These are phyloP conservation scores for Neogale vison DNA, from an alignment of 2,113 vertebrate species.

Conservation along the genomic window DNA sequence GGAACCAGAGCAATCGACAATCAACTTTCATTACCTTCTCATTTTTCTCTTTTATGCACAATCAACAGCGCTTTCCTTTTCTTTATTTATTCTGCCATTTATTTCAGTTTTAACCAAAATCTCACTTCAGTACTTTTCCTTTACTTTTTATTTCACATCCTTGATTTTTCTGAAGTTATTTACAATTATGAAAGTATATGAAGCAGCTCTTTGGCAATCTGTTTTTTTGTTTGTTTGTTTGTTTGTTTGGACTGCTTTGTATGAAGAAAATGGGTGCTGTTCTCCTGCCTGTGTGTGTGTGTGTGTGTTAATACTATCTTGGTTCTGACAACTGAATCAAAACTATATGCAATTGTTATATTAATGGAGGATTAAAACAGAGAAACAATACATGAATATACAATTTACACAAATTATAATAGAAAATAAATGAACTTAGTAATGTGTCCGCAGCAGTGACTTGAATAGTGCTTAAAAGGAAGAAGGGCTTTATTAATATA, in stretches of 20 bases:
- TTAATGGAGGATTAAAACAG: neutral
- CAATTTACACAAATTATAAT: neutral
- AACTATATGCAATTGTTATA: neutral
- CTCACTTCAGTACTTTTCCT: neutral
- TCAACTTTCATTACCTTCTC: constrained; percentile 60
- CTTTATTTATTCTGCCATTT: constrained; percentile 65
- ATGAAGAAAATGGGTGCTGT: neutral
- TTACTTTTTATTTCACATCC: constrained; percentile 51
- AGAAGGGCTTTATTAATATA: neutral
- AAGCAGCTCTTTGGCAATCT: neutral
- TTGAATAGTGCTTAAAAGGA: neutral
- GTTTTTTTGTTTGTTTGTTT: neutral
- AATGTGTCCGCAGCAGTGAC: neutral
- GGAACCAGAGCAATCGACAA: constrained; percentile 31
- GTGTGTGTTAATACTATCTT: neutral
- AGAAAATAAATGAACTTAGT: neutral
- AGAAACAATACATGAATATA: neutral
- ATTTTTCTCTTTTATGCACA: constrained; percentile 74
- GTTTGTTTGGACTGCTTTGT: neutral
- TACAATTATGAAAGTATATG: neutral
- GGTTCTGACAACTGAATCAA: neutral
- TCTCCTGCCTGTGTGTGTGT: neutral
- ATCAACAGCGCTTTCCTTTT: constrained; percentile 40
- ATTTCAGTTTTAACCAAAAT: constrained; percentile 64
- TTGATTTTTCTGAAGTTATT: constrained; percentile 48